phyloP scores from a whole-genome alignment of 1,140 invertebrate species.

The Drosophila biarmipes region DNA sequence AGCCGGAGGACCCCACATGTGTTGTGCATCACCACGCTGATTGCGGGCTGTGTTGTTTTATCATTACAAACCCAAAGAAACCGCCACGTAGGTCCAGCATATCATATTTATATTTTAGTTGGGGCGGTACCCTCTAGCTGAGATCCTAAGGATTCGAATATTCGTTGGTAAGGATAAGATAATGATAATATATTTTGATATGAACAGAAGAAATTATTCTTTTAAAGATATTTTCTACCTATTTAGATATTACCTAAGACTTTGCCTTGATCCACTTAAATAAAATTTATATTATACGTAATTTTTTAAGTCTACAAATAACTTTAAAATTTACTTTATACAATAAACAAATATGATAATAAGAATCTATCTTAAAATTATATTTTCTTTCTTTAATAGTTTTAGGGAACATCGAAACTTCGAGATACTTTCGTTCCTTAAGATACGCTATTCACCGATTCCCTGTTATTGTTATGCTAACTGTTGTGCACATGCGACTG shows the following conservation, averaged over 20 bases:
- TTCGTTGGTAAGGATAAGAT: too few species aligned
- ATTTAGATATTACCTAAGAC: too few species aligned
- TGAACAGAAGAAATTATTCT: too few species aligned
- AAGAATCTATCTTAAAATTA: too few species aligned
- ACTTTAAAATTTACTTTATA: background rate
- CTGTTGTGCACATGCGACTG: conserved; percentile 21
- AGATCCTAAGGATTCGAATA: too few species aligned
- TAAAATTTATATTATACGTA: too few species aligned
- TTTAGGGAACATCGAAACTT: background rate
- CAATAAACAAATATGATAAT: too few species aligned
- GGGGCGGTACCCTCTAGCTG: background rate
- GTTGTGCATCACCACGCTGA: conserved; percentile 36
- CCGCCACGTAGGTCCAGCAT: conserved; percentile 48
- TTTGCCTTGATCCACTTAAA: too few species aligned
- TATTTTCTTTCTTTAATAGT: too few species aligned
- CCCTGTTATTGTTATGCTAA: conserved; percentile 46
- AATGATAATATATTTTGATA: too few species aligned
- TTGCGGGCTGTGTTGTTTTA: conserved; percentile 68
- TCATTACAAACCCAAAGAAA: conserved; percentile 65
- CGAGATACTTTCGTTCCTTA: background rate
- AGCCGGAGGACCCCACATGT: conserved; percentile 75
- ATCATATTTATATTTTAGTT: conserved; percentile 34
- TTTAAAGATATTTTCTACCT: too few species aligned
- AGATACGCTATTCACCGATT: background rate
- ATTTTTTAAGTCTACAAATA: background rate